Evolutionary conservation across 1,140 invertebrate species (phyloP).

Genomic region (Sitobion miscanthi): DNA sequence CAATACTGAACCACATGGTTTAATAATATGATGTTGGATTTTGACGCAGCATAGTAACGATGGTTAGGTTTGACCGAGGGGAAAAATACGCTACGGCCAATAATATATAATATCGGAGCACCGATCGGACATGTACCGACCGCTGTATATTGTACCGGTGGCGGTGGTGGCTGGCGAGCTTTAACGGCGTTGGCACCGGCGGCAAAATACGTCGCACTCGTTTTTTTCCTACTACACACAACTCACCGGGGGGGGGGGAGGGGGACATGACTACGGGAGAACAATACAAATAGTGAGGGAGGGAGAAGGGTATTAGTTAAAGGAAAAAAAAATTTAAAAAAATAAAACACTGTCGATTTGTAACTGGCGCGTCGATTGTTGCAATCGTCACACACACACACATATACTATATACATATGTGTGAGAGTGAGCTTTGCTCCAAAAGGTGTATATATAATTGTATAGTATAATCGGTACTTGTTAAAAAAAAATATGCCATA

Average conservation of each 20-base stretch:
- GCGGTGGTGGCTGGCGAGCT: background rate
- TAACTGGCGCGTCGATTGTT: background rate
- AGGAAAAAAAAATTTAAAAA: background rate
- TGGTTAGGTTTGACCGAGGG: background rate
- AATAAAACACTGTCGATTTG: constrained; percentile 5
- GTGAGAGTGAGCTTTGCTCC: background rate
- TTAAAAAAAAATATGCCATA: background rate
- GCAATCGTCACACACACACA: background rate
- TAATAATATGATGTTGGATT: background rate
- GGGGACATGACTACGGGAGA: background rate
- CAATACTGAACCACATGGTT: background rate
- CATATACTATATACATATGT: background rate
- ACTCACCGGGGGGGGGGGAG: background rate
- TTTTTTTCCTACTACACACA: background rate
- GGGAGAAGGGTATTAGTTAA: background rate
- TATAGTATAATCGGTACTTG: background rate
- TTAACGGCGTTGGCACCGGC: background rate
- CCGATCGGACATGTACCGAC: no score
- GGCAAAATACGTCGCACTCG: background rate
- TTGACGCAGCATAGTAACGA: background rate
- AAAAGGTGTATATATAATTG: background rate
- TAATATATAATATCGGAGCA: background rate
- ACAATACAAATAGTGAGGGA: background rate
- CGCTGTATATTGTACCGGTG: background rate
- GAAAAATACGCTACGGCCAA: background rate